Percentiles rank a stretch among this genome's conserved stretches.
Evolutionary conservation across 1,140 invertebrate species (phyloP).

Genomic region (Dermatophagoides farinae): DNA sequence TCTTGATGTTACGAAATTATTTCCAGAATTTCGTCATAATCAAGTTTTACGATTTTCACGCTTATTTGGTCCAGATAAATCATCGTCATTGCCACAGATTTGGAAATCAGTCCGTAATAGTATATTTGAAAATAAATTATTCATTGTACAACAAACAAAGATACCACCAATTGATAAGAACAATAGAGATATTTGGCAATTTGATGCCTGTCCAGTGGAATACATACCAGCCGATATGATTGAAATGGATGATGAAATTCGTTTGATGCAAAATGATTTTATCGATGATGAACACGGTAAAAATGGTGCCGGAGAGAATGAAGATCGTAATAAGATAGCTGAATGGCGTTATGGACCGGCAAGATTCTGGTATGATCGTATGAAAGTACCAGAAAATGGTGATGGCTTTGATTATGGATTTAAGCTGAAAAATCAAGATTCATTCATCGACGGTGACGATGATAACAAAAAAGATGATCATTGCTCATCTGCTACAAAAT

Average conservation of each 20-base stretch:
- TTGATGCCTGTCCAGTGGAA: not conserved
- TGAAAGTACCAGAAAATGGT: conserved; percentile 73
- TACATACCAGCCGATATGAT: conserved; percentile 1
- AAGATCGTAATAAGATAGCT: conserved; percentile 23
- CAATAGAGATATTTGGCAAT: not conserved
- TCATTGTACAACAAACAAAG: not conserved
- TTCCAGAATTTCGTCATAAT: conserved; percentile 62
- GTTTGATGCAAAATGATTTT: not conserved
- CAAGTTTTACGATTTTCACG: conserved; percentile 73
- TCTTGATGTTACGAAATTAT: conserved; percentile 65
- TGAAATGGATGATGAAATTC: conserved; percentile 13
- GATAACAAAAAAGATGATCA: conserved; percentile 21
- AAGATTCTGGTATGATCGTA: conserved; percentile 90
- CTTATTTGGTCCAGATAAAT: conserved; percentile 74
- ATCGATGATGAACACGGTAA: not conserved
- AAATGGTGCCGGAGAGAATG: conserved; percentile 24
- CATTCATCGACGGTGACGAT: conserved; percentile 23
- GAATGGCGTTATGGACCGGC: conserved; percentile 95
- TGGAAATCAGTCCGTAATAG: conserved; percentile 62
- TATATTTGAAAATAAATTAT: not conserved
- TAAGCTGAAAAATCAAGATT: conserved; percentile 34
- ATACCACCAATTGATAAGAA: not conserved
- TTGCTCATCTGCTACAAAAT: no score
- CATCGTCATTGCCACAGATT: conserved; percentile 69
- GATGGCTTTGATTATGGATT: conserved; percentile 93